A percentile compares a stretch with the other conserved stretches of the same genome.
These are phyloP conservation scores for Mus minutoides DNA, from an alignment of 2,797 vertebrate species.

Conservation along the genomic window DNA sequence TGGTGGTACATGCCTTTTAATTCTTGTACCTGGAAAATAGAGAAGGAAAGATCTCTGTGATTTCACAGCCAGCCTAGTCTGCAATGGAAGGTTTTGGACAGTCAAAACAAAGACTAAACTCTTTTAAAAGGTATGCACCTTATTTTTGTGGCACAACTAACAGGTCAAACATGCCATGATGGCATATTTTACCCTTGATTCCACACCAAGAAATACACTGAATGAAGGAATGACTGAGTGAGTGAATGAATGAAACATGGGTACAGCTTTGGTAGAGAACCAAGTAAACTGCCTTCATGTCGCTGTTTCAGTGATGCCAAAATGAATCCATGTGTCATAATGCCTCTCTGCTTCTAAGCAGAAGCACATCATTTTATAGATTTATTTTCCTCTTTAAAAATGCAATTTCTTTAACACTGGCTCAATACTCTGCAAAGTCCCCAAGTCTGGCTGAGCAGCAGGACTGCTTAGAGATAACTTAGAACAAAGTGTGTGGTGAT, in stretches of 20 bases:
- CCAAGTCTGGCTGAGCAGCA: neutral
- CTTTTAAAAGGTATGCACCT: neutral
- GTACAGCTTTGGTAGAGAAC: neutral
- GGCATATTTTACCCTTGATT: neutral
- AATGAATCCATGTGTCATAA: neutral
- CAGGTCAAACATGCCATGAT: neutral
- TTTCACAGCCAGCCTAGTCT: neutral
- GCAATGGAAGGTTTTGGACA: neutral
- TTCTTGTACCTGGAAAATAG: neutral
- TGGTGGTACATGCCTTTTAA: neutral
- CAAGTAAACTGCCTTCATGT: neutral
- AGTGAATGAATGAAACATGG: neutral
- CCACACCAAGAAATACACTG: neutral
- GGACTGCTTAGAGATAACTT: neutral
- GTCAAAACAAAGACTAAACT: neutral
- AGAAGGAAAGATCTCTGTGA: neutral
- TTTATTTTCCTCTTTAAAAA: conserved; percentile 35
- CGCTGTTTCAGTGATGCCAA: neutral
- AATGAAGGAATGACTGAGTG: neutral
- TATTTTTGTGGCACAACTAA: neutral
- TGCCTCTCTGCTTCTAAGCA: neutral
- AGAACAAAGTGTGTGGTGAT: neutral
- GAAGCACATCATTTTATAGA: neutral
- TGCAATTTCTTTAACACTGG: conserved; percentile 35
- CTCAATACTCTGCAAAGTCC: neutral